Base-by-base conservation (phyloP, 2,888 invertebrate genomes). In the Cheilosia impressa region DNA sequence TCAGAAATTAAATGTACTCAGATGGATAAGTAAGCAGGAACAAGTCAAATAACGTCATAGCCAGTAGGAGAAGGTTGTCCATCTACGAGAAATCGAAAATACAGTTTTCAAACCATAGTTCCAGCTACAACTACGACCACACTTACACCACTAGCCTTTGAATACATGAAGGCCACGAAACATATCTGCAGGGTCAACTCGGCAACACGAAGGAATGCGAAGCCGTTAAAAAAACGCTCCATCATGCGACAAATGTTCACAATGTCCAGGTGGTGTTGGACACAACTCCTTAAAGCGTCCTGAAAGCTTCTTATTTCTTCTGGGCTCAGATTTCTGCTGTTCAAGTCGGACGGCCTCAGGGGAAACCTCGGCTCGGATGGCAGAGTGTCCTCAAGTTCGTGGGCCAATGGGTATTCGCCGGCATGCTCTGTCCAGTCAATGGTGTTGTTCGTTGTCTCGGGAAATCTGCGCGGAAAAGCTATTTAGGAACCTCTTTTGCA, bases 181-280 rank as follows among this genome's bases (percentile, higher is more conserved):
- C 72, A 78, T 27, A 83, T 66, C 27, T 84, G 73, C 9, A 77
- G 50, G 10, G 72, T 77, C 34, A 80, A 19, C 52, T 63, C 68
- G 34, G 50, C 41, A 47, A 77, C 53, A 2, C 81, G 63, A 13
- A 72, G 41, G n/a, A 84, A 62, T 0, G 77, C 69, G 41, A 79
- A 75, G 9, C 55, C 17, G 38, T 57, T 78, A 5, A 75, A 47
- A 10, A 75, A 69, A 4, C 58, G 58, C 31, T 85, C 75, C 27
- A 89, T 77, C 17, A 82, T 66, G 9, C 57, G 31, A 62, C 89
- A 88, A 55, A 88, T 87, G 15, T 83, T 68, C 50, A 89, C 53
- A 31, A 90, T 75, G 19, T 76, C 71, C 41, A 88, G 88, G 66
- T 90, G 90, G 22, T 88, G 89, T 27, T 69, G 31, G 4, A 89